Evolutionary conservation across 2,113 vertebrate genomes (phyloP), one percentile per base, ranked within the genome.

Genomic region (Oophaga pumilio): DNA sequence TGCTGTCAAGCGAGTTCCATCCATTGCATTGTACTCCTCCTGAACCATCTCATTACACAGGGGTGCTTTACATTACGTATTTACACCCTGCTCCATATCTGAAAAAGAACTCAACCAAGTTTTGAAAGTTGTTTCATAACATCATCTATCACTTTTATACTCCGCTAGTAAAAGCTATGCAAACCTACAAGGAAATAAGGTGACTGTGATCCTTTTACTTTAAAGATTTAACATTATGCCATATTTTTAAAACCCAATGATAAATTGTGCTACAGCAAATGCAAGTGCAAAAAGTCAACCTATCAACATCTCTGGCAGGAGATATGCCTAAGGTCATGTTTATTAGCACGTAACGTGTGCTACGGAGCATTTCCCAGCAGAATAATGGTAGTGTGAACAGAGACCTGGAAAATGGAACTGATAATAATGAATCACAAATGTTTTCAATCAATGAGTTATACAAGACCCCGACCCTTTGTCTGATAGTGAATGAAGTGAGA

Each of bases 61-160:
- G 64, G 82, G 64, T 69, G 81, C 68, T 14, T 22, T 85, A 49
- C 84, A 76, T 76, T 49, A 64, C 53, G 12, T 77, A 85, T 76
- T 64, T 56, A 60, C 57, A 59, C 73, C 69, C n/a, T 64, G 18
- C 57, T 85, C n/a, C 24, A 22, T 52, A 85, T 64, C 69, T 76
- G 57, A 18, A 43, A 20, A 20, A 76, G 71, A 85, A 73, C 60
- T 76, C 24, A 71, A 77, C 71, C 20, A 28, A 57, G 11, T 81
- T 87, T 87, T 69, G 57, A 87, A 87, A 71, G 66, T 10, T 26
- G 10, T 22, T 80, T 80, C 62, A 69, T 22, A 81, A 85, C 84
- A 81, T 59, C 59, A 87, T 87, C 26, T 33, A 81, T 81, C 85
- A 80, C 69, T 66, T 76, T 87, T 80, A 87, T 79, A 56, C 57